Base-by-base conservation (phyloP, 2,797 vertebrate genomes). In the Pelochelys cantorii region DNA sequence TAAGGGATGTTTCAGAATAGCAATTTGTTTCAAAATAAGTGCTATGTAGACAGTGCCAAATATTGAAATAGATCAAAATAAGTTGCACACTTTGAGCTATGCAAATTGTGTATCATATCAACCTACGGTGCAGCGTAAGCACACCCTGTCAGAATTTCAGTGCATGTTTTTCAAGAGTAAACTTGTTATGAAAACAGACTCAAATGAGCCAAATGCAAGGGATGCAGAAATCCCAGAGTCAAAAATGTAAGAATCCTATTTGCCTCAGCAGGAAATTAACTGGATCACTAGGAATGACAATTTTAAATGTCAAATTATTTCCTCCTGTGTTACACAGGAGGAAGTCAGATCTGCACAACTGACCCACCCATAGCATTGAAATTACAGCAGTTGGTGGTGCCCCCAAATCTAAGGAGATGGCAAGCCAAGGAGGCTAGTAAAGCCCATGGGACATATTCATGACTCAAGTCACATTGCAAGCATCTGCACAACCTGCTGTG, bases 381-480 rank as follows among this genome's bases (percentile, higher is more conserved):
- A n/a, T n/a, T n/a, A n/a, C n/a, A n/a, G n/a, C n/a, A n/a, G n/a
- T n/a, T n/a, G n/a, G 17, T 11, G 18, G 4, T 48, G 18, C 42
- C 57, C 42, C 42, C 15, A 81, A 78, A 37, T 48, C 27, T 48
- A 20, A 71, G 59, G 42, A 7, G 12, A 48, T 53, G 15, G 29
- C 13, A 52, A 83, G 56, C 20, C 14, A 31, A 42, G 48, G n/a
- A 31, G 13, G 22, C 65, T 68, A n/a, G 9, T n/a, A 10, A 71
- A 34, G 2, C 22, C 14, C 23, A 5, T 12, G 42, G 48, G 48
- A 60, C 4, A 37, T 2, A 5, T 57, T 79, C 1, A 10, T 34
- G 22, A 42, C 23, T 25, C 1, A 0, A n/a, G 31, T 14, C 11
- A 48, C 4, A 5, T 18, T 5, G 0, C 57, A 8, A 77, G 0